Evolutionary conservation across 2,113 vertebrate genomes (phyloP).

Genomic region (Sinocyclocheilus grahami): DNA sequence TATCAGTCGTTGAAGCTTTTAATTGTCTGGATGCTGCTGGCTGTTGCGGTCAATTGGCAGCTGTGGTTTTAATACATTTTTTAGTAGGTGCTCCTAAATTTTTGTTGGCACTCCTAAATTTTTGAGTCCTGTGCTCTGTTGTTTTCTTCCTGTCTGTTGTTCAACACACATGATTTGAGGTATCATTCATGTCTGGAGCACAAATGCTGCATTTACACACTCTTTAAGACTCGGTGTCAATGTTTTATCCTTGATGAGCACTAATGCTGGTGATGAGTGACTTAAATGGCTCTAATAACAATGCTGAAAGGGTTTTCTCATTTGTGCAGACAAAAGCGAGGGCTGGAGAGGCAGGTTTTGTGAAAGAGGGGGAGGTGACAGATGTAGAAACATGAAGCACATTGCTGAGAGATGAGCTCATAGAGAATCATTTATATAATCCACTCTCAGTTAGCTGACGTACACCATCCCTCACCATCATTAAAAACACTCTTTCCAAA

Average conservation of each 20-base stretch:
- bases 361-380: conserved; percentile 67
- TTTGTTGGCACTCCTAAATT: too few species aligned
- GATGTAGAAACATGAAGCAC: conserved; percentile 81
- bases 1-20: too few species aligned
- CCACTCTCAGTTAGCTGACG: conserved; percentile 75
- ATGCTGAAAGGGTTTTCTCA: conserved; percentile 38
- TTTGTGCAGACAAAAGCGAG: conserved; percentile 62
- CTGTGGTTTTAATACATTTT: too few species aligned
- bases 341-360: conserved; percentile 62
- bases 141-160: too few species aligned
- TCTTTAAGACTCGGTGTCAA: neutral
- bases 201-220: neutral
- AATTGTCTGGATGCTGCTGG: too few species aligned
- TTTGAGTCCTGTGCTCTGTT: too few species aligned
- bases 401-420: conserved; percentile 80
- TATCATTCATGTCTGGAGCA: too few species aligned
- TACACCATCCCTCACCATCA: neutral
- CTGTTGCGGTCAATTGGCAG: too few species aligned
- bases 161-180: too few species aligned
- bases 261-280: neutral
- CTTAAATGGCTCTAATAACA: neutral
- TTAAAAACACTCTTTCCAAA: neutral
- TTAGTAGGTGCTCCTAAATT: too few species aligned
- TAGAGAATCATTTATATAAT: conserved; percentile 78
- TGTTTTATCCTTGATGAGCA: neutral